Evolutionary conservation across 2,888 invertebrate genomes (phyloP).

Genomic region (Pardosa pseudoannulata): DNA sequence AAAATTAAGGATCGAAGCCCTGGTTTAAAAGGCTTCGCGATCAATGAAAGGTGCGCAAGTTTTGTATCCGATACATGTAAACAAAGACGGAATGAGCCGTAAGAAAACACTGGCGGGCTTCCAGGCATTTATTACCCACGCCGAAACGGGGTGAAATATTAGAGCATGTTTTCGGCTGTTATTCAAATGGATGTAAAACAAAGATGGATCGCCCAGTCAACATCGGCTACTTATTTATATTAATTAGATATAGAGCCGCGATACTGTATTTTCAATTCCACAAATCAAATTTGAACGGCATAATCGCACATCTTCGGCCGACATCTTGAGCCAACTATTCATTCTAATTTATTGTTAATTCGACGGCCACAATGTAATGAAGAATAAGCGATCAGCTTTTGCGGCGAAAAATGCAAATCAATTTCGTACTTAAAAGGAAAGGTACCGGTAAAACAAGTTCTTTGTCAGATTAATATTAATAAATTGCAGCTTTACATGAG

Average conservation of each 20-base stretch:
- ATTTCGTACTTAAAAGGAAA: neutral
- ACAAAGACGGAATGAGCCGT: neutral
- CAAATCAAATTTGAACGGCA: slow-evolving; percentile 2
- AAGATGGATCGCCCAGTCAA: neutral
- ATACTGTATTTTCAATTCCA: neutral
- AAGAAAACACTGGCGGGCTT: neutral
- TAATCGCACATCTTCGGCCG: neutral
- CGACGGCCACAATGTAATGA: slow-evolving; percentile 10
- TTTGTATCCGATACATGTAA: neutral
- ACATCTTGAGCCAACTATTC: slow-evolving; percentile 1
- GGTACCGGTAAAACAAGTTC: neutral
- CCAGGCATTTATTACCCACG: neutral
- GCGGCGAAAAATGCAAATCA: slow-evolving; percentile 7
- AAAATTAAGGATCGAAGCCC: no score
- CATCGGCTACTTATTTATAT: neutral
- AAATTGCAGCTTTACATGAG: slow-evolving; percentile 1
- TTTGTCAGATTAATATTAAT: slow-evolving; percentile 13
- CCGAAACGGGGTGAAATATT: neutral
- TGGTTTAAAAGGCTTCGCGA: no score
- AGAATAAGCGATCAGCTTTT: slow-evolving; percentile 9
- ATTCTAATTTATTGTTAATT: slow-evolving; percentile 10
- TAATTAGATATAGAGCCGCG: neutral
- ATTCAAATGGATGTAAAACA: neutral
- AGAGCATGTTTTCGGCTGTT: neutral
- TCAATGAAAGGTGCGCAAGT: no score